Evolutionary conservation across 2,888 invertebrate species (phyloP), one percentile per base, ranked within the genome.

Genomic region (Chalcis sispes): DNA sequence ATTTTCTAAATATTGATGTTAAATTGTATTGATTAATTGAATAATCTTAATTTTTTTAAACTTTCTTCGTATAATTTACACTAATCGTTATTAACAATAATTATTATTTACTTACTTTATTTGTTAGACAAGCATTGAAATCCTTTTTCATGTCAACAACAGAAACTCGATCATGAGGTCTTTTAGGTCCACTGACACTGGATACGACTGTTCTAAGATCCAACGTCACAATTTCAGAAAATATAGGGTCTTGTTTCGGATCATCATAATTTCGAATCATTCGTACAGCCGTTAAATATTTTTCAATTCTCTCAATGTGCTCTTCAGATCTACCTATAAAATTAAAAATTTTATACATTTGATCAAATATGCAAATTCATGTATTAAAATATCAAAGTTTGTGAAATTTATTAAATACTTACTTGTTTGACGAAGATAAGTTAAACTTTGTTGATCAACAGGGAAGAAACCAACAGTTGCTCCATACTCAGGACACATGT

Each of bases 401-500:
- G 3, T 50, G 20, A 20, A 20, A 50, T 50, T 46, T 50, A 42
- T 8, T 20, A 50, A 20, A 20, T 36, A 62, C 64, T 74, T 13
- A 79, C 78, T 72, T 46, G 78, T 79, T 74, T 79, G 78, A 15
- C 77, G 66, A 40, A 79, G 74, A 86, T 99, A 98, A n/a, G 90
- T 89, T 59, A 98, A 90, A 32, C 96, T 95, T 77, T 90, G 90
- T 32, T 91, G 89, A 89, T 98, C 98, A 0, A 98, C 95, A 0
- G 98, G 97, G 90, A 99, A 99, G 89, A 94, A 97, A 0, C 96
- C 98, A 78, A 97, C 95, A 0, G 98, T 99, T 18, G 98, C 99
- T 0, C 99, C 99, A 87, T 98, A 99, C 89, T 97, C 97, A 0
- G 99, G 99, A 85, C 98, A 98, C 99, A 99, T 99, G 90, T 99